Evolutionary conservation across 92 coral and sea anemone species (phyloP), one percentile per base, ranked within the genome.

Genomic region (Epizoanthus scotinus): DNA sequence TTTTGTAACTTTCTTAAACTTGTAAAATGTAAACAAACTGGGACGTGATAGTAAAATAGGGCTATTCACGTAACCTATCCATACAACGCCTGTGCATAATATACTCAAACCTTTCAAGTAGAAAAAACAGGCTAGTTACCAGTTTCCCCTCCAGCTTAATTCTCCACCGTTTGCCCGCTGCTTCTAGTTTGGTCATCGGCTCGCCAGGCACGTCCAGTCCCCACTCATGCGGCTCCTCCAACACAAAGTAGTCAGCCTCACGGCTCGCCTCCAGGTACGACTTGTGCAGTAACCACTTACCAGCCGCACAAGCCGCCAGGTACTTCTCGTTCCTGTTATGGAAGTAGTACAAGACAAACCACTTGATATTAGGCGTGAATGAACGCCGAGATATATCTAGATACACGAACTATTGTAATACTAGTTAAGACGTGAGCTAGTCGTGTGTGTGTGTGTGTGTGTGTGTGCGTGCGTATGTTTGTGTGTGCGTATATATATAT

Each of bases 211-310:
- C 64, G 4, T 89, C 94, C 60, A 78, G 89, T 0, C 98, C 99
- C 98, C 99, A 95, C 73, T 95, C 99, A 68, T 95, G 99, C 24
- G 87, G 82, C 47, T 86, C 89, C 77, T 95, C 99, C 7, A 84
- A 86, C 34, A 95, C 94, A 84, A 95, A 95, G 82, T 62, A 64
- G 8, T 94, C 96, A 3, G 91, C 94, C 63, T 87, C 87, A 9
- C 99, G 94, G 69, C 99, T 91, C 57, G 93, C 95, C 78, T 95
- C 99, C 78, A 95, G 79, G 85, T 73, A 95, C 4, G 99, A 95
- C 88, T 95, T 95, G 88, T 90, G 99, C 2, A 95, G 90, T 36
- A 95, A 91, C 99, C 99, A 95, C 85, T 91, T 95, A 3, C 98
- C 99, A 38, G 99, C 99, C 3, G 98, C 98, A 58, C 94, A 88